These are phyloP conservation scores for Menura novaehollandiae DNA, from an alignment of 2,113 vertebrate species.

Conservation along the genomic window DNA sequence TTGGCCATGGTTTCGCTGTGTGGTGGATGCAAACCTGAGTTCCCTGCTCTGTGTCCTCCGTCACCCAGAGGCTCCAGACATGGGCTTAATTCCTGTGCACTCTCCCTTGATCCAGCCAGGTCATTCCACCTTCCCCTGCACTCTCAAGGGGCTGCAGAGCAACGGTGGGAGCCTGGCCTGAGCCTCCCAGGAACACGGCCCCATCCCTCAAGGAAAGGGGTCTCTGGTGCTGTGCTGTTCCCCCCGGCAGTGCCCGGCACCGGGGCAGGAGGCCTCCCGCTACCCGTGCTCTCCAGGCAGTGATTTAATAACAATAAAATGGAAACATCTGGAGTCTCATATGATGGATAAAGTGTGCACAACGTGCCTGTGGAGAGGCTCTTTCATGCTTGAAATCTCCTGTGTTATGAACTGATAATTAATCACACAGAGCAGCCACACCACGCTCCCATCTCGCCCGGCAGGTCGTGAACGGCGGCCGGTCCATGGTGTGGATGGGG, in stretches of 20 bases:
- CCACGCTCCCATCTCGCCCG: neutral
- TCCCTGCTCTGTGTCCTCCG: neutral
- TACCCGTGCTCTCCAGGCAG: neutral
- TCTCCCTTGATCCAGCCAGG: fast-evolving
- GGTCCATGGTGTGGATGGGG: fast-evolving
- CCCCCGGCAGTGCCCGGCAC: fast-evolving
- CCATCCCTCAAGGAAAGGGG: neutral
- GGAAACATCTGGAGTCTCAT: slow-evolving; percentile 34
- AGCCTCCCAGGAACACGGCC: fast-evolving
- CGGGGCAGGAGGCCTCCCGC: neutral
- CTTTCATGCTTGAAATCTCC: slow-evolving; percentile 37
- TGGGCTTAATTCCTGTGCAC: fast-evolving
- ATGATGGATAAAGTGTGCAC: slow-evolving; percentile 39
- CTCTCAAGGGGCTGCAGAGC: neutral
- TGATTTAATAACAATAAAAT: slow-evolving; percentile 34
- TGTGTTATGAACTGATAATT: neutral
- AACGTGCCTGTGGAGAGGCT: neutral
- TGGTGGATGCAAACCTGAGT: neutral
- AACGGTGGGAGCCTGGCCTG: fast-evolving
- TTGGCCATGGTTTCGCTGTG: fast-evolving
- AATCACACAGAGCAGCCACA: neutral
- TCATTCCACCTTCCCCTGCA: neutral
- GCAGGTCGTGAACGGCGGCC: neutral
- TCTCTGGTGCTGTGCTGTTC: neutral
- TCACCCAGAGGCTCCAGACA: neutral